These are phyloP conservation scores for Argyrosomus regius DNA, from an alignment of 2,797 vertebrate species.

Conservation along the genomic window DNA sequence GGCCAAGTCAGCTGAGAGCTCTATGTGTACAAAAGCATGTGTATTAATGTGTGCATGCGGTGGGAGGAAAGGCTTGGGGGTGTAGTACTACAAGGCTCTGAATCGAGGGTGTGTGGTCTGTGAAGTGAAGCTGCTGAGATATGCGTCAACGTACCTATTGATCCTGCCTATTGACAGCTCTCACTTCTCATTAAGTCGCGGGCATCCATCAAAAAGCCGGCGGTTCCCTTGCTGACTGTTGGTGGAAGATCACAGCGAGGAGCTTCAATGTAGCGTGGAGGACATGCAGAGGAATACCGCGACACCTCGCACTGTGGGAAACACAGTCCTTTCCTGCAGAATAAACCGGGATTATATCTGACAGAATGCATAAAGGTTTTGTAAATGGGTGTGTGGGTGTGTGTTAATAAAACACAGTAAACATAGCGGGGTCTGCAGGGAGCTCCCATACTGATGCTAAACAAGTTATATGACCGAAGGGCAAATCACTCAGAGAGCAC, in stretches of 20 bases:
- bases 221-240: constrained; percentile 18
- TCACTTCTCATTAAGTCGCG: constrained; percentile 68
- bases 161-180: constrained; percentile 63
- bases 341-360: constrained; percentile 13
- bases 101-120: neutral
- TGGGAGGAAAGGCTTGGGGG: too few relatives aligned
- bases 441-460: constrained; percentile 16
- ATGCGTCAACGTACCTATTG: constrained; percentile 42
- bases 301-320: neutral
- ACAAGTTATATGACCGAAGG: constrained; percentile 9
- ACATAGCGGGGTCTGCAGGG: constrained; percentile 19
- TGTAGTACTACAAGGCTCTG: neutral
- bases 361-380: constrained; percentile 6
- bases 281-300: neutral
- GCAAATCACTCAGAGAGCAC: constrained; percentile 19
- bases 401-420: constrained; percentile 16
- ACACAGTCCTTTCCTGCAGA: constrained; percentile 7
- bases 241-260: constrained; percentile 30
- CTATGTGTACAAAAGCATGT: neutral
- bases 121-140: constrained; percentile 44
- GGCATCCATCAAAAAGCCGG: constrained; percentile 54
- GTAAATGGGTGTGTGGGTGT: neutral
- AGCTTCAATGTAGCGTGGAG: neutral
- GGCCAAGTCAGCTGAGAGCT: constrained; percentile 11
- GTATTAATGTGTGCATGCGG: neutral